Evolutionary conservation across 2,113 vertebrate genomes (phyloP).

Genomic region (Chloropsis cyanopogon): DNA sequence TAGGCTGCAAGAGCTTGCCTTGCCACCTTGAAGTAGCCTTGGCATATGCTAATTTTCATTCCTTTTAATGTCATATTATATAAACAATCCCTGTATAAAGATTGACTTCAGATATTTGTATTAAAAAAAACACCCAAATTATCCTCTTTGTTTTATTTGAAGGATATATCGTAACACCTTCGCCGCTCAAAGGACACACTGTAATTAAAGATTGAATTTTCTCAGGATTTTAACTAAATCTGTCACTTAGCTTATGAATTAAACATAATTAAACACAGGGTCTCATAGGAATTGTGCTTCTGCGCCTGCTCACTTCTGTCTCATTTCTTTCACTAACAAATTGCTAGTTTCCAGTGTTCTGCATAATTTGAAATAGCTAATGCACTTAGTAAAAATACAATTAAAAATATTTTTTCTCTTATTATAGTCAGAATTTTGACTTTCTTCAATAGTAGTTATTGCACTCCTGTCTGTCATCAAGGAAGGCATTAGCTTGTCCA

Average conservation of each 20-base stretch:
- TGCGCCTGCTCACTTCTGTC: not conserved
- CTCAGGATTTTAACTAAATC: constrained; percentile 47
- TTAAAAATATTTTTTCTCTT: not conserved
- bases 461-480: accelerated
- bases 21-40: constrained; percentile 30
- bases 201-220: constrained; percentile 52
- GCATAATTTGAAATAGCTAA: not conserved
- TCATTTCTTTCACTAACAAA: not conserved
- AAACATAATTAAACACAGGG: constrained; percentile 48
- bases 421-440: not conserved
- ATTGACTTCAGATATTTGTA: constrained; percentile 24
- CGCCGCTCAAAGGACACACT: not conserved
- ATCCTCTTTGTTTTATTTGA: constrained; percentile 25
- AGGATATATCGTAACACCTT: constrained; percentile 10
- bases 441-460: not conserved
- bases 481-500: not conserved
- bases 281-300: constrained; percentile 24
- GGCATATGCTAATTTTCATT: constrained; percentile 22
- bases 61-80: constrained; percentile 24
- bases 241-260: constrained; percentile 52
- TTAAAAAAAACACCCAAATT: not conserved
- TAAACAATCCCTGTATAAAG: not conserved
- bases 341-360: not conserved
- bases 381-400: not conserved
- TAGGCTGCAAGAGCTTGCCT: not conserved